Evolutionary conservation across 92 coral and sea anemone genomes (phyloP), one percentile per base, ranked within the genome.

Genomic region (Desmophyllum pertusum): DNA sequence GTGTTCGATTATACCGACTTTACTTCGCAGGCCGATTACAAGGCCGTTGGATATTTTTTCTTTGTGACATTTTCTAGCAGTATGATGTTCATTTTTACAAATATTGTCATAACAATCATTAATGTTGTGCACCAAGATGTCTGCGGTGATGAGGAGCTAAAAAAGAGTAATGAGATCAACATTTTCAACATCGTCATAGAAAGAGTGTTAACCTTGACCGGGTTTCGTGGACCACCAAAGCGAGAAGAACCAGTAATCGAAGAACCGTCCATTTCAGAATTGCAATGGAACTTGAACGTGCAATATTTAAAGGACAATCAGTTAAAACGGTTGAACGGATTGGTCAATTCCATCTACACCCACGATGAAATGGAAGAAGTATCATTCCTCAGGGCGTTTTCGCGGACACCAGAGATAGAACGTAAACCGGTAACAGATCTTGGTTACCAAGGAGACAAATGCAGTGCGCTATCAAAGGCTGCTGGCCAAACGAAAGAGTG

Each of bases 81-180:
- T 21, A 79, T 86, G 89, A 86, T 78, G 3, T 86, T 86, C n/a
- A 46, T 86, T 21, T 86, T 78, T 74, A 78, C 75, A 63, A 86
- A 86, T 43, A n/a, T 86, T 21, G 41, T 86, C 33, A 31, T 86
- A 51, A 77, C 89, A 11, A 79, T 86, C 53, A 86, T 86, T 31
- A 86, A 67, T 10, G 64, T n/a, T 53, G 89, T 86, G 37, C 73
- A 86, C 63, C 57, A 51, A 42, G 35, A 43, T n/a, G 76, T 86
- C 18, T n/a, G 48, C 36, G 41, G 21, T 6, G 85, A 86, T 73
- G 74, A 86, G 50, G 65, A 79, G 27, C 67, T 68, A 4, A 37
- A 53, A 11, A 69, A 86, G 39, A n/a, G n/a, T n/a, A 18, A 45
- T 23, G 59, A 76, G 31, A 29, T 4, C 39, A 35, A 29, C 42